Evolutionary conservation across 2,113 vertebrate species (phyloP).

Genomic region (Pelusios castaneus): DNA sequence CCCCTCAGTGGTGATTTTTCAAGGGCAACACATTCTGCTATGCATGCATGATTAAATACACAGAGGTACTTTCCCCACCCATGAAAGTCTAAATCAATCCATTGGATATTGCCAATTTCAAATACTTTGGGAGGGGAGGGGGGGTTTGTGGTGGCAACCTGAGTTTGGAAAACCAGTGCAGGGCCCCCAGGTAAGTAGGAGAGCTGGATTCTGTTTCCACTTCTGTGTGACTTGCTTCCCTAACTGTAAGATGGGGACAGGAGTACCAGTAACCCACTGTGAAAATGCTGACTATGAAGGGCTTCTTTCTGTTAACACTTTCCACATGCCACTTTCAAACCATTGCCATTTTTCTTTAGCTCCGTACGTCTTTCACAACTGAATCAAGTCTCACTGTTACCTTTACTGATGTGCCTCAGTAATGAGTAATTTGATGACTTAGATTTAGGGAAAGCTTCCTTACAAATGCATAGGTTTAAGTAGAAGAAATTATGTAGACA

Average conservation of each 20-base stretch:
- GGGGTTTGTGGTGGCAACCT: background rate
- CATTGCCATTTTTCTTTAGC: no score
- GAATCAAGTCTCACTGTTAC: background rate
- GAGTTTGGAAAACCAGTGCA: background rate
- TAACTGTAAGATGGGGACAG: background rate
- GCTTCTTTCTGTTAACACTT: background rate
- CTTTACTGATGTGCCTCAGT: background rate
- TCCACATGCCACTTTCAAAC: no score
- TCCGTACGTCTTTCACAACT: background rate
- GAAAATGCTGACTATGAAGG: background rate
- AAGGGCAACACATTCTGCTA: background rate
- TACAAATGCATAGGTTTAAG: background rate
- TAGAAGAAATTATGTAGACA: background rate
- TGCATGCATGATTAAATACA: background rate
- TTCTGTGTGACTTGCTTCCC: background rate
- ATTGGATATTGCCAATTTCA: background rate
- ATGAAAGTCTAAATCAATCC: background rate
- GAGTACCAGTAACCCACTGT: background rate
- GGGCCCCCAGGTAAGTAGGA: background rate
- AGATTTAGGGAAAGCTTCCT: background rate
- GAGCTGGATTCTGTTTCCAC: background rate
- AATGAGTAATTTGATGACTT: background rate
- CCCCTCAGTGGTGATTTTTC: background rate
- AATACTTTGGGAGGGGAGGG: background rate
- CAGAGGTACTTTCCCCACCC: background rate